Evolutionary conservation across 1,140 invertebrate species (phyloP).

Genomic region (Eurosta solidaginis): DNA sequence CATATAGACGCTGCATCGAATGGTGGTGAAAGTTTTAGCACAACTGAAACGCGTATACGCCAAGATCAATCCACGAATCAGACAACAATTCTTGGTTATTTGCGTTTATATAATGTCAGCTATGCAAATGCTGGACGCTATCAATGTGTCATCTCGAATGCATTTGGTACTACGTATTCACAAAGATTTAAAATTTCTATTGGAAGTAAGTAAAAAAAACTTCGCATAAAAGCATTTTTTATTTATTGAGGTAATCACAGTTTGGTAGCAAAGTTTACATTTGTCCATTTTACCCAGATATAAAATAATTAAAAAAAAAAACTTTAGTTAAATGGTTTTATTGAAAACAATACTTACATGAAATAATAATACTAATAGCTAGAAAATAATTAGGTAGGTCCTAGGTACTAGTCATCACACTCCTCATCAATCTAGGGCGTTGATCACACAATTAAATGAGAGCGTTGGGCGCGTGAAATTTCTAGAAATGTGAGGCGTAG

Average conservation of each 20-base stretch:
- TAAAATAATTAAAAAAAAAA: neutral
- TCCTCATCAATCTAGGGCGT: too few relatives aligned
- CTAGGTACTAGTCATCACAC: too few relatives aligned
- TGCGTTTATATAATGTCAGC: slow-evolving; percentile 49
- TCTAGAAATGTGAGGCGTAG: too few relatives aligned
- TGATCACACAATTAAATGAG: too few relatives aligned
- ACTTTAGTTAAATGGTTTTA: too few relatives aligned
- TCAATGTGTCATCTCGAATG: slow-evolving; percentile 91
- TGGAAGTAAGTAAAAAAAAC: slow-evolving; percentile 65
- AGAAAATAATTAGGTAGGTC: too few relatives aligned
- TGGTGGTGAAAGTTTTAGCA: slow-evolving; percentile 38
- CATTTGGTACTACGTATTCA: slow-evolving; percentile 88
- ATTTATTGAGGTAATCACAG: neutral
- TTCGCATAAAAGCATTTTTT: neutral
- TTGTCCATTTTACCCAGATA: neutral
- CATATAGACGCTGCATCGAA: neutral
- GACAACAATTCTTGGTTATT: slow-evolving; percentile 51
- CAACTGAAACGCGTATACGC: slow-evolving; percentile 52
- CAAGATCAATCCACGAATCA: slow-evolving; percentile 51
- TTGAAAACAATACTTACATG: too few relatives aligned
- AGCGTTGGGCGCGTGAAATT: too few relatives aligned
- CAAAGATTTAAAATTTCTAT: slow-evolving; percentile 84
- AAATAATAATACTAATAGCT: too few relatives aligned
- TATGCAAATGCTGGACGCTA: slow-evolving; percentile 78
- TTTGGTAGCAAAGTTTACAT: neutral